phyloP scores from a whole-genome alignment of 1,140 invertebrate genomes.

The Geopemphigus sp. region DNA sequence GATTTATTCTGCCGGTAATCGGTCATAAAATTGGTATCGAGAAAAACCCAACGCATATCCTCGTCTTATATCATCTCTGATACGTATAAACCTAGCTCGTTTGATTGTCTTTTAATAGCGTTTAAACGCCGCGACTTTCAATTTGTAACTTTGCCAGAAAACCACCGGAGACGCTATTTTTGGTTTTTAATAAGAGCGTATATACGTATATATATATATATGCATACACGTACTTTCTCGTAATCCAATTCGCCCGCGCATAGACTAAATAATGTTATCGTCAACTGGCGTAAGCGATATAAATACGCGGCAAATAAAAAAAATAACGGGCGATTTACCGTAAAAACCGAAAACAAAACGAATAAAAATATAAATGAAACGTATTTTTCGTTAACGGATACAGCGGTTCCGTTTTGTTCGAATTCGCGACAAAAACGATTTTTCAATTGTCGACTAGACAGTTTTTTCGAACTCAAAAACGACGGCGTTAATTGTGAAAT shows the following conservation, averaged over 20 bases:
- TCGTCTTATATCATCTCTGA: background rate
- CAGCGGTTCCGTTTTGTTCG: background rate
- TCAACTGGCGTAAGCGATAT: background rate
- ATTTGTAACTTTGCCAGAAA: conserved; percentile 32
- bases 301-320: conserved; percentile 9
- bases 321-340: conserved; percentile 8
- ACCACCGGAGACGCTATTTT: background rate
- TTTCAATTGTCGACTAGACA: no score
- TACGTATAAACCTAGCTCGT: background rate
- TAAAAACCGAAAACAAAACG: background rate
- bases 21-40: conserved; percentile 19
- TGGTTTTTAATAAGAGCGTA: background rate
- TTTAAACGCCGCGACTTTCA: conserved; percentile 2
- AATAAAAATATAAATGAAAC: background rate
- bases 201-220: background rate
- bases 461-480: background rate
- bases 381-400: background rate
- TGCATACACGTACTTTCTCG: background rate
- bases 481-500: background rate
- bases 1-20: background rate
- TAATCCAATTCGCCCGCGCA: no score
- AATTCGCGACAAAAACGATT: no score
- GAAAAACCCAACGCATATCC: background rate
- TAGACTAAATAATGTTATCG: background rate
- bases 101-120: conserved; percentile 28